Conservation (phyloP, 2,888 invertebrate species). For the Agonum fuliginosum region DNA sequence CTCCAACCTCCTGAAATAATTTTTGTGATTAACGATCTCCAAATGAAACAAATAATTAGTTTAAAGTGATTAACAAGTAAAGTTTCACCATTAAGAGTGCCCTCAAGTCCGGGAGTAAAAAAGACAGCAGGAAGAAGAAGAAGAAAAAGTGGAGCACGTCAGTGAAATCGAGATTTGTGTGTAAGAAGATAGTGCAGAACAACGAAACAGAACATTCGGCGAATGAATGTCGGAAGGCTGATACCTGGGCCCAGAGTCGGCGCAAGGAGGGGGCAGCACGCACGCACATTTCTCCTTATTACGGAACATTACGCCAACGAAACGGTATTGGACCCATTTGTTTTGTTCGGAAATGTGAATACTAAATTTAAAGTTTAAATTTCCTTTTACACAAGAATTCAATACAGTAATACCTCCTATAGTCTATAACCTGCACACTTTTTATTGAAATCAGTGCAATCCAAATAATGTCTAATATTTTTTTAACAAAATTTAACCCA, state of each 20-base stretch:
- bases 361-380: too few relatives aligned
- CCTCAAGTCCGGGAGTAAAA: constrained; percentile 17
- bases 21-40: constrained; percentile 15
- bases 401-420: too few relatives aligned
- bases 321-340: not conserved
- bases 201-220: constrained; percentile 33
- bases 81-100: not conserved
- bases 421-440: too few relatives aligned
- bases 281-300: constrained; percentile 9
- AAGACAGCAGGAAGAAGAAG: constrained; percentile 6
- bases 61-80: constrained; percentile 14
- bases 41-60: constrained; percentile 31
- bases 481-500: too few relatives aligned
- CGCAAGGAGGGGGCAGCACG: not conserved
- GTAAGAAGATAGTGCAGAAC: constrained; percentile 53
- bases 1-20: not conserved
- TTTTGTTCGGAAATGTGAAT: not conserved
- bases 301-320: not conserved
- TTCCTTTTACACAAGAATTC: too few relatives aligned
- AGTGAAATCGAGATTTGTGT: constrained; percentile 56
- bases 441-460: too few relatives aligned
- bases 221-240: constrained; percentile 40
- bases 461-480: too few relatives aligned
- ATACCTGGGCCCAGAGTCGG: constrained; percentile 39
- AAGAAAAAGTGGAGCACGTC: constrained; percentile 48